These are phyloP conservation scores for Eristalis arbustorum DNA, from an alignment of 2,888 invertebrate species.

Conservation along the genomic window DNA sequence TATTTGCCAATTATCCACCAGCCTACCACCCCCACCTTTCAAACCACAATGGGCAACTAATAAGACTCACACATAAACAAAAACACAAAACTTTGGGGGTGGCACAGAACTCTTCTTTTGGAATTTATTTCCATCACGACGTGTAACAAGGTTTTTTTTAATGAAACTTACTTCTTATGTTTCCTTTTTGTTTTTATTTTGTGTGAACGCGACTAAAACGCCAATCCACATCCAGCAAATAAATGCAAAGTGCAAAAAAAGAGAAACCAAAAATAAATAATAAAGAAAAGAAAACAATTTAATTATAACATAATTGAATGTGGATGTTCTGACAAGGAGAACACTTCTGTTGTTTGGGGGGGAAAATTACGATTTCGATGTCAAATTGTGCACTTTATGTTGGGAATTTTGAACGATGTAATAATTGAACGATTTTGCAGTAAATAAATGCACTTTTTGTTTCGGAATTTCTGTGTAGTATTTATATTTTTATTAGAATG, in stretches of 20 bases:
- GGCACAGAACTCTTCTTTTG: conserved; percentile 42
- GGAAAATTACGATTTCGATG: background rate
- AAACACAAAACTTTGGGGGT: conserved; percentile 34
- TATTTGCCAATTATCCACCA: conserved; percentile 31
- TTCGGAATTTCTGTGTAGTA: background rate
- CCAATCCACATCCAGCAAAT: conserved; percentile 6
- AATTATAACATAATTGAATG: conserved; percentile 51
- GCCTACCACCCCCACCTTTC: conserved; percentile 6
- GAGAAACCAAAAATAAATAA: conserved; percentile 12
- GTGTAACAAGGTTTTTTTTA: conserved; percentile 13
- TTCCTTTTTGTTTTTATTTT: background rate
- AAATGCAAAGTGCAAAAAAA: conserved; percentile 18
- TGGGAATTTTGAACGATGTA: background rate
- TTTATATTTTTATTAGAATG: conserved; percentile 24
- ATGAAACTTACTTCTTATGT: conserved; percentile 40
- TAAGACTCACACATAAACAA: conserved; percentile 14
- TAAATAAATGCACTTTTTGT: conserved; percentile 12
- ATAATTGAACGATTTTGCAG: background rate
- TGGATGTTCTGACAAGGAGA: conserved; percentile 37
- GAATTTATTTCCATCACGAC: conserved; percentile 39
- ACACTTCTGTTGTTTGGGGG: conserved; percentile 41
- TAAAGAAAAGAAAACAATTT: conserved; percentile 27
- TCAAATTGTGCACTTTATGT: background rate
- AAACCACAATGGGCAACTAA: background rate
- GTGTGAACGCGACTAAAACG: background rate